These are phyloP conservation scores for Oscheius sp. DNA, from an alignment of 2,888 invertebrate species.

Conservation along the genomic window DNA sequence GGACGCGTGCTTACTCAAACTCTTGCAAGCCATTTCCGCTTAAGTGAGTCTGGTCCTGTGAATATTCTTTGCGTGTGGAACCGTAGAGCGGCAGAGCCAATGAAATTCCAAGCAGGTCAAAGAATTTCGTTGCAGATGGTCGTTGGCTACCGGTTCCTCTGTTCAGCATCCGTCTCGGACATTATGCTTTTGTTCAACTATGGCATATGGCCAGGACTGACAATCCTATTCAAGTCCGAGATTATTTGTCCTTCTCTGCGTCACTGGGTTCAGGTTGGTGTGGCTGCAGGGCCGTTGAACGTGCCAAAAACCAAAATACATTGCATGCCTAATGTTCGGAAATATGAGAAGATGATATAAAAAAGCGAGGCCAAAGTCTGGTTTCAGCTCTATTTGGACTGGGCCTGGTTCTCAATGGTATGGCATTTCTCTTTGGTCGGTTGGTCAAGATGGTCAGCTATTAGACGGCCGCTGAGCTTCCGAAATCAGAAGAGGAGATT, in stretches of 20 bases:
- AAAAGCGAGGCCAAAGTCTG: not conserved
- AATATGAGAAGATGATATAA: conserved; percentile 15
- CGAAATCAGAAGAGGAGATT: conserved; percentile 54
- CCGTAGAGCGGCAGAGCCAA: not conserved
- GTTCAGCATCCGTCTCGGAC: conserved; percentile 65
- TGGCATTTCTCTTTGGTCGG: conserved; percentile 67
- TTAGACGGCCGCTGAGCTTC: conserved; percentile 60
- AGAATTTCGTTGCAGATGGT: conserved; percentile 58
- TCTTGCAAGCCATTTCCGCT: not conserved
- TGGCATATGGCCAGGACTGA: conserved; percentile 67
- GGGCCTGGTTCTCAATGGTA: conserved; percentile 72
- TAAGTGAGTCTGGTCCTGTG: not conserved
- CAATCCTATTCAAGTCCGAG: conserved; percentile 67
- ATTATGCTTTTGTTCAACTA: conserved; percentile 68
- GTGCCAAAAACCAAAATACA: conserved; percentile 19
- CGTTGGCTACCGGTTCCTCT: conserved; percentile 69
- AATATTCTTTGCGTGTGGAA: not conserved
- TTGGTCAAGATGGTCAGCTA: conserved; percentile 70
- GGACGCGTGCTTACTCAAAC: not conserved
- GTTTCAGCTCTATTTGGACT: conserved; percentile 66
- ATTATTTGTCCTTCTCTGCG: conserved; percentile 58
- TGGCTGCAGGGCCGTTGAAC: not conserved
- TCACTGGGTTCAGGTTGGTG: conserved; percentile 64
- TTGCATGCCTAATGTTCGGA: conserved; percentile 26
- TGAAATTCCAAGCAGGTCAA: not conserved